Evolutionary conservation across 2,797 vertebrate species (phyloP).

Genomic region (Paedocypris micromegethes): DNA sequence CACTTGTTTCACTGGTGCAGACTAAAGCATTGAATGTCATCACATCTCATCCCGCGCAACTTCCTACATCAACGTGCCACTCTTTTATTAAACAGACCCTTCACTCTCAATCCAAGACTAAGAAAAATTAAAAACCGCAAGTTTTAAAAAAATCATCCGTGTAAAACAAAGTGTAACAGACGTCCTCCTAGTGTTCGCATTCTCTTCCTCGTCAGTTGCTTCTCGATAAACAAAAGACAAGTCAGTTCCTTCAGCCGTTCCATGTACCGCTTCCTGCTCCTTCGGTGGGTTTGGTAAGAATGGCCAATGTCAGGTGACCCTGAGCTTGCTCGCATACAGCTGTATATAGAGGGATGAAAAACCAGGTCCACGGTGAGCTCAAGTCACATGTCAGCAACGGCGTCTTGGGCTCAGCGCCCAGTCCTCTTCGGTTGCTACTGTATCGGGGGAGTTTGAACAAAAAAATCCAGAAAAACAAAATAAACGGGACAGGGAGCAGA

Average conservation of each 20-base stretch:
- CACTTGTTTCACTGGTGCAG: conserved; percentile 63
- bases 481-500: conserved; percentile 9
- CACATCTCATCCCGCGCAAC: conserved; percentile 17
- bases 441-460: conserved; percentile 29
- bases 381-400: conserved; percentile 16
- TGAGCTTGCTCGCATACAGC: conserved; percentile 2
- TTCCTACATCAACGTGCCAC: conserved; percentile 26
- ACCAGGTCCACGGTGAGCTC: too few species aligned
- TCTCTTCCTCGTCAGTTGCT: conserved; percentile 57
- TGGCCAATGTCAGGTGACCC: not conserved
- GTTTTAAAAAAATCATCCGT: conserved; percentile 78
- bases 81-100: conserved; percentile 44
- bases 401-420: conserved; percentile 10
- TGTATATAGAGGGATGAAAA: too few species aligned
- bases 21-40: conserved; percentile 60
- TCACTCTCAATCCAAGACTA: conserved; percentile 54
- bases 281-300: conserved; percentile 4
- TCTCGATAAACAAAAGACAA: conserved; percentile 3
- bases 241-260: conserved; percentile 11
- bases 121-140: conserved; percentile 67
- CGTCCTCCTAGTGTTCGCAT: conserved; percentile 68
- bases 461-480: conserved; percentile 28
- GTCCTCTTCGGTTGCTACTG: conserved; percentile 5
- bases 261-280: conserved; percentile 13
- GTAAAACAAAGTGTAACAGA: conserved; percentile 75